Evolutionary conservation across 2,888 invertebrate genomes (phyloP).

Genomic region (Eristalis tenax): DNA sequence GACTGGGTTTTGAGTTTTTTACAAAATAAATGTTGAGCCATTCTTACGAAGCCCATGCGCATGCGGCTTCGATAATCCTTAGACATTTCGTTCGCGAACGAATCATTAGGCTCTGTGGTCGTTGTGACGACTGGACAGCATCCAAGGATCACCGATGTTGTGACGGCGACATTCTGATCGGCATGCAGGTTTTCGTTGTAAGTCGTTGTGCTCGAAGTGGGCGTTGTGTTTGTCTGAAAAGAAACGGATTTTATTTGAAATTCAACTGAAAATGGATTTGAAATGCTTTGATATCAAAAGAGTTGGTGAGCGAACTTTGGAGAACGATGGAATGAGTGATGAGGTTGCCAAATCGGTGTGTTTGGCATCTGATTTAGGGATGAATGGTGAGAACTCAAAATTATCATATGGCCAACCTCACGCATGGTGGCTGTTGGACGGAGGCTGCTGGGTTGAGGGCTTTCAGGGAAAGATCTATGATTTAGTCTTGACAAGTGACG

Average conservation of each 20-base stretch:
- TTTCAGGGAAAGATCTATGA: too few species aligned
- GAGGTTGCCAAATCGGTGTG: too few species aligned
- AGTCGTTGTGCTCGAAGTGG: not conserved
- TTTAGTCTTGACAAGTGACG: too few species aligned
- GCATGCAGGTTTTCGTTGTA: constrained; percentile 6
- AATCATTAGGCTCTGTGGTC: constrained; percentile 65
- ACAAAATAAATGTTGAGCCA: constrained; percentile 72
- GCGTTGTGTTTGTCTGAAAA: constrained; percentile 35
- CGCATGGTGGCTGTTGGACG: too few species aligned
- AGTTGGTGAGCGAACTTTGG: not conserved
- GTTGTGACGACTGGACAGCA: constrained; percentile 47
- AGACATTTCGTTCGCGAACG: constrained; percentile 72
- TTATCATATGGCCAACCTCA: too few species aligned
- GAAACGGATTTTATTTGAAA: not conserved
- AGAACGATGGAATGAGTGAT: too few species aligned
- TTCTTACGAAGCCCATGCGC: constrained; percentile 73
- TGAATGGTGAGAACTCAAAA: too few species aligned
- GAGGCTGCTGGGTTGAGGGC: too few species aligned
- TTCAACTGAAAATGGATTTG: not conserved
- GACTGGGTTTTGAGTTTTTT: constrained; percentile 64
- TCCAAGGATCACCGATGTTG: constrained; percentile 61
- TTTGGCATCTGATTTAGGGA: too few species aligned
- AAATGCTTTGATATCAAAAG: not conserved
- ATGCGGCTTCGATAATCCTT: constrained; percentile 73
- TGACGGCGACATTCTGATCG: constrained; percentile 38